phyloP scores from a whole-genome alignment of 2,113 vertebrate genomes.

The Alosa alosa region DNA sequence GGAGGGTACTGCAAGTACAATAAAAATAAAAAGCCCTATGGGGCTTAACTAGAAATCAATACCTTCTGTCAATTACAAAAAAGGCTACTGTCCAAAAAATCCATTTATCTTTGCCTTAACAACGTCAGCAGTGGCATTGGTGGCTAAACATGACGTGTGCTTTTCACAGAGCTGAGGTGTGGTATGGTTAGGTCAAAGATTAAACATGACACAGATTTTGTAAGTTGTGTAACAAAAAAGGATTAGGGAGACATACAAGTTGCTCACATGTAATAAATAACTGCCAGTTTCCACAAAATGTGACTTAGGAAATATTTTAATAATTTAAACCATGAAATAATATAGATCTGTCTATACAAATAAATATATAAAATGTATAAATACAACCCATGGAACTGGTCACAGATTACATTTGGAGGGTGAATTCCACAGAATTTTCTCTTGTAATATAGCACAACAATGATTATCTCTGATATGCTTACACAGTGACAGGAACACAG shows the following conservation, averaged over 20 bases:
- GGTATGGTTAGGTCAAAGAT: background rate
- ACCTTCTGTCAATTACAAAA: background rate
- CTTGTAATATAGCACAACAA: background rate
- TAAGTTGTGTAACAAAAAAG: background rate
- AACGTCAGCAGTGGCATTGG: background rate
- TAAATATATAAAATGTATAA: slow-evolving; percentile 10
- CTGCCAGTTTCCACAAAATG: background rate
- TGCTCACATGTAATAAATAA: background rate
- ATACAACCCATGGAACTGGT: background rate
- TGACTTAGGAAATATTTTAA: background rate
- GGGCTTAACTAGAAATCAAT: background rate
- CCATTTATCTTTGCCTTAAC: background rate
- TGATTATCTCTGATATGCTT: background rate
- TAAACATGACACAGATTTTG: no score
- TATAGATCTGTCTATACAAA: background rate
- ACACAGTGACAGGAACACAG: background rate
- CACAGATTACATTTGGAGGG: background rate
- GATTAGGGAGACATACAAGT: background rate
- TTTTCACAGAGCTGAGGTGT: background rate
- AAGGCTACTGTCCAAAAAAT: background rate
- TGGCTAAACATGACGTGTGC: background rate
- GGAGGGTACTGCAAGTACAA: no score
- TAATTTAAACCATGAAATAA: background rate
- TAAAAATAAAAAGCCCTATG: background rate
- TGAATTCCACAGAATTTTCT: background rate